phyloP scores from a whole-genome alignment of 2,113 vertebrate species.

The Bucco capensis region DNA sequence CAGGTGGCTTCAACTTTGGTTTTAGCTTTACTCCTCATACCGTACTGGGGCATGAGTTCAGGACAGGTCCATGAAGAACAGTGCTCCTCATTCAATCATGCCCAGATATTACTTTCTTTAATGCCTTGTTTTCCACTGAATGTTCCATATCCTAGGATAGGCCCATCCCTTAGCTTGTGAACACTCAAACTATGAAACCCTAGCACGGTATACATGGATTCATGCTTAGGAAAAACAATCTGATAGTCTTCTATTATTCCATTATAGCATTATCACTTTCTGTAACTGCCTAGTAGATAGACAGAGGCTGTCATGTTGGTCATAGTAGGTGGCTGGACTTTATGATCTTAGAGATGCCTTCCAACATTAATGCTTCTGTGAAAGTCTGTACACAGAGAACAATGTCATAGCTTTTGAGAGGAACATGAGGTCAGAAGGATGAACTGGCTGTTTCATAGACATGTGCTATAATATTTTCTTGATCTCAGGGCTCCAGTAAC shows the following conservation, averaged over 20 bases:
- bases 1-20: slow-evolving; percentile 31
- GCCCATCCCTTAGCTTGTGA: background rate
- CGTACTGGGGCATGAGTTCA: background rate
- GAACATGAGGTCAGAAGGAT: background rate
- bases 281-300: background rate
- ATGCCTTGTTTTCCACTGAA: slow-evolving; percentile 50
- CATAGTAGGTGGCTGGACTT: no score
- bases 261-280: background rate
- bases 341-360: no score
- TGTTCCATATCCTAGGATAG: slow-evolving; percentile 36
- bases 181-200: background rate
- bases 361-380: no score
- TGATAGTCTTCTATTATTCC: background rate
- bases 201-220: background rate
- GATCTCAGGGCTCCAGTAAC: background rate
- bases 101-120: slow-evolving; percentile 34
- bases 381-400: background rate
- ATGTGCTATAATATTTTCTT: background rate
- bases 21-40: slow-evolving; percentile 38
- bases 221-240: background rate
- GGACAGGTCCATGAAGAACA: slow-evolving; percentile 28
- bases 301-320: background rate
- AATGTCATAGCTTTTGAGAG: background rate
- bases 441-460: background rate
- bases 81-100: slow-evolving; percentile 35